Percentiles rank a stretch among this genome's conserved stretches.
Conservation (phyloP, 2,797 vertebrate species). For the Denticeps clupeoides region DNA sequence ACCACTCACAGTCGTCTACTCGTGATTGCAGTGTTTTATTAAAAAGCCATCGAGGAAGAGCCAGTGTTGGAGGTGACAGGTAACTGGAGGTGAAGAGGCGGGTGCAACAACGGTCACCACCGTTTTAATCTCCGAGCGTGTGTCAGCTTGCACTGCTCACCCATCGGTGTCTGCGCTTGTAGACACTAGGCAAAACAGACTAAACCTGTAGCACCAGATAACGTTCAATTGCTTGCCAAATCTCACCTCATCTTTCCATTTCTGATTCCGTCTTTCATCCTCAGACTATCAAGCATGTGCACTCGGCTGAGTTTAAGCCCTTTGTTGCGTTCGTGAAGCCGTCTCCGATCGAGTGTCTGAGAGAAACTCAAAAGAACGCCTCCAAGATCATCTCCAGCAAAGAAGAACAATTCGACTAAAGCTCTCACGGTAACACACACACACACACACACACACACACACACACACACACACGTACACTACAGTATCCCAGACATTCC, state of each 20-base stretch:
- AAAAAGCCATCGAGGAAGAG: too few species aligned
- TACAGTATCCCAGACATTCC: not conserved
- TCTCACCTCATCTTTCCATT: not conserved
- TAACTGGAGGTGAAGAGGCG: too few species aligned
- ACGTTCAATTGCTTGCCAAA: not conserved
- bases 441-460: too few species aligned
- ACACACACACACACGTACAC: not conserved
- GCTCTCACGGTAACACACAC: constrained; percentile 79
- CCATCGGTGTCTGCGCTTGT: too few species aligned
- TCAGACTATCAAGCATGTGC: constrained; percentile 84
- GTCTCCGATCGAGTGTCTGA: constrained; percentile 73
- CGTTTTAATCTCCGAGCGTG: too few species aligned
- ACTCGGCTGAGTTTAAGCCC: constrained; percentile 87
- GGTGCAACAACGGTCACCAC: too few species aligned
- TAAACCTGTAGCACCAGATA: too few species aligned
- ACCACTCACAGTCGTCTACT: too few species aligned
- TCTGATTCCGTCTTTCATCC: not conserved
- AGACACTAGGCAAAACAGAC: too few species aligned
- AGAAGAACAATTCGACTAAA: constrained; percentile 74
- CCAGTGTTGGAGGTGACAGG: too few species aligned
- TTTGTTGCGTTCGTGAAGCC: constrained; percentile 92
- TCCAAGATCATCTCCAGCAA: constrained; percentile 79
- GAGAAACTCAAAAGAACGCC: constrained; percentile 77
- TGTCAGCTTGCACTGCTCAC: too few species aligned
- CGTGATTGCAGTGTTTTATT: too few species aligned